These are phyloP conservation scores for Cremastobaeus sp. DNA, from an alignment of 2,888 invertebrate genomes.

Conservation along the genomic window DNA sequence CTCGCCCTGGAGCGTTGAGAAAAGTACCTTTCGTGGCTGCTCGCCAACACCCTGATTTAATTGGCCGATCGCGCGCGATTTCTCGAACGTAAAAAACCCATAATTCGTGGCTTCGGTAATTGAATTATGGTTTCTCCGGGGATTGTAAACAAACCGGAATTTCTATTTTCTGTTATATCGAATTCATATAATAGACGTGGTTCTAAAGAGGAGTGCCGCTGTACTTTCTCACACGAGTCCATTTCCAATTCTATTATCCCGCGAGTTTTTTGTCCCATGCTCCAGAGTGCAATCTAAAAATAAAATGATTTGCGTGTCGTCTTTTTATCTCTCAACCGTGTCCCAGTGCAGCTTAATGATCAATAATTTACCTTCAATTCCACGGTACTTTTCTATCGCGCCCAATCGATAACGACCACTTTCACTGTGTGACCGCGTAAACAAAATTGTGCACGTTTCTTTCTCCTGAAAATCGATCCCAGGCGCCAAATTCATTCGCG, in stretches of 20 bases:
- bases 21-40: no score
- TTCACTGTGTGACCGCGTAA: conserved; percentile 30
- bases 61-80: no score
- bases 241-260: conserved; percentile 30
- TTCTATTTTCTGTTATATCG: conserved; percentile 2
- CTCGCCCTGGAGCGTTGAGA: no score
- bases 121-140: no score
- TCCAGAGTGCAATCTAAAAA: conserved; percentile 7
- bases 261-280: background rate
- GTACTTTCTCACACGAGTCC: conserved; percentile 2
- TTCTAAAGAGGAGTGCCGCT: background rate
- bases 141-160: background rate
- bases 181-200: background rate
- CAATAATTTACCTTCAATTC: conserved; percentile 30
- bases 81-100: no score
- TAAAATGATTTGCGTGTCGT: conserved; percentile 1
- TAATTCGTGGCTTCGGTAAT: no score
- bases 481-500: no score
- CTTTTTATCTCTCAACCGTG: conserved; percentile 20
- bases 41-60: no score
- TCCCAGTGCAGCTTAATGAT: conserved; percentile 12
- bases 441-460: conserved; percentile 39
- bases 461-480: no score
- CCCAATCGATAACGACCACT: conserved; percentile 23
- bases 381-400: conserved; percentile 13